These are phyloP conservation scores for Teleopsis dalmanni DNA, from an alignment of 1,140 invertebrate species.

Conservation along the genomic window DNA sequence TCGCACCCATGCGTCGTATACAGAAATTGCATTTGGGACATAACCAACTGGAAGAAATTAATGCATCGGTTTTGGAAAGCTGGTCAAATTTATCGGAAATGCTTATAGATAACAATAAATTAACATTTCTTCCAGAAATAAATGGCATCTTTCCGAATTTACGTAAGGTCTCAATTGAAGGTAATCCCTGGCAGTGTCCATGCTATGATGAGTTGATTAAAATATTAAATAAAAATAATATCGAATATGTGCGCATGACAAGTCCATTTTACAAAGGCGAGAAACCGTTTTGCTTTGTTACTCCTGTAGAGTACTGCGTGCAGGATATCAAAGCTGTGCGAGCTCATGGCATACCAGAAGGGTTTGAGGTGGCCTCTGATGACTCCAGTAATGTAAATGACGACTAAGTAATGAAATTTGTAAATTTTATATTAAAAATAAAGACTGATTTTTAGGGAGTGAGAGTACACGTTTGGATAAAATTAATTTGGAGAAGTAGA, in stretches of 20 bases:
- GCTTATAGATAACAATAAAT: conserved; percentile 33
- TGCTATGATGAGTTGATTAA: conserved; percentile 28
- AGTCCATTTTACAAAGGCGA: conserved; percentile 31
- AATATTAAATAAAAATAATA: conserved; percentile 19
- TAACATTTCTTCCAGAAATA: conserved; percentile 28
- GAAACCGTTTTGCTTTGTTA: conserved; percentile 32
- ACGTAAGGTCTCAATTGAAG: conserved; percentile 28
- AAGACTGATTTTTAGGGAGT: no score
- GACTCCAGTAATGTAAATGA: no score
- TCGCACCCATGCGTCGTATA: conserved; percentile 26
- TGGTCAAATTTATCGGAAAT: conserved; percentile 22
- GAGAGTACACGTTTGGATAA: no score
- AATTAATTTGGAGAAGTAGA: no score
- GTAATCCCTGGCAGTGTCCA: conserved; percentile 40
- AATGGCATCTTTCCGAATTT: conserved; percentile 25
- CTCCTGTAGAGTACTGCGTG: conserved; percentile 23
- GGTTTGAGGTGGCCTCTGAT: no score
- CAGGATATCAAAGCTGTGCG: conserved; percentile 18
- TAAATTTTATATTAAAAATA: no score
- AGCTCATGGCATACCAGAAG: conserved; percentile 16
- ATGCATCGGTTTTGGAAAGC: conserved; percentile 18
- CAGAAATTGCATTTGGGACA: conserved; percentile 34
- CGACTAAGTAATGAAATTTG: no score
- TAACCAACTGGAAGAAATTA: conserved; percentile 27
- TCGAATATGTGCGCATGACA: conserved; percentile 24